Conservation (phyloP, 1,140 invertebrate genomes). For the Galleria mellonella region DNA sequence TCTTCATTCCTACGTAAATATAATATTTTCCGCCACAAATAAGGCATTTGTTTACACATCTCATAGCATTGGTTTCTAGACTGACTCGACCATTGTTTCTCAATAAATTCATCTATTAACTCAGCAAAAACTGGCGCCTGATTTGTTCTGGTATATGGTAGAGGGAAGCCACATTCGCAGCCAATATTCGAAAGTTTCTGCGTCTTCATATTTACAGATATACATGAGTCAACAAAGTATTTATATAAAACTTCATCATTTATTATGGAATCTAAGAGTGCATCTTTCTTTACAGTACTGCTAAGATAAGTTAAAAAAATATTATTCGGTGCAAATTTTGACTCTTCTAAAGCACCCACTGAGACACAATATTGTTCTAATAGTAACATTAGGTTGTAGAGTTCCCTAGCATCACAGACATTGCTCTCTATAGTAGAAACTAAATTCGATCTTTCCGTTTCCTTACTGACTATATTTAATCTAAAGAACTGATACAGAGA, state of each 20-base stretch:
- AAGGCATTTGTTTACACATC: slow-evolving; percentile 76
- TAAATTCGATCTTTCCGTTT: slow-evolving; percentile 55
- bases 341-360: slow-evolving; percentile 48
- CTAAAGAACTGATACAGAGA: slow-evolving; percentile 62
- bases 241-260: slow-evolving; percentile 58
- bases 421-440: slow-evolving; percentile 52
- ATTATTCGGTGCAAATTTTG: slow-evolving; percentile 55
- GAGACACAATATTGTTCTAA: slow-evolving; percentile 59
- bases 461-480: slow-evolving; percentile 57
- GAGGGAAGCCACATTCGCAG: slow-evolving; percentile 66
- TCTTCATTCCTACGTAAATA: slow-evolving; percentile 67
- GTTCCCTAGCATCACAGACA: slow-evolving; percentile 63
- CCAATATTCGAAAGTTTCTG: slow-evolving; percentile 50
- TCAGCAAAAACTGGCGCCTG: slow-evolving; percentile 57
- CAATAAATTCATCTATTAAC: slow-evolving; percentile 66
- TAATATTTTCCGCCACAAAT: slow-evolving; percentile 74
- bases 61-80: slow-evolving; percentile 65
- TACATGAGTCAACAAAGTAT: slow-evolving; percentile 69
- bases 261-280: slow-evolving; percentile 49
- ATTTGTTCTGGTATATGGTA: slow-evolving; percentile 56
- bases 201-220: slow-evolving; percentile 59
- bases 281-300: slow-evolving; percentile 27
- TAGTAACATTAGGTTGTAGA: slow-evolving; percentile 54
- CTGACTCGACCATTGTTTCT: slow-evolving; percentile 61
- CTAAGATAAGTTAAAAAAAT: slow-evolving; percentile 62